These are phyloP conservation scores for Lasioglossum albipes DNA, from an alignment of 1,140 invertebrate species.

Conservation along the genomic window DNA sequence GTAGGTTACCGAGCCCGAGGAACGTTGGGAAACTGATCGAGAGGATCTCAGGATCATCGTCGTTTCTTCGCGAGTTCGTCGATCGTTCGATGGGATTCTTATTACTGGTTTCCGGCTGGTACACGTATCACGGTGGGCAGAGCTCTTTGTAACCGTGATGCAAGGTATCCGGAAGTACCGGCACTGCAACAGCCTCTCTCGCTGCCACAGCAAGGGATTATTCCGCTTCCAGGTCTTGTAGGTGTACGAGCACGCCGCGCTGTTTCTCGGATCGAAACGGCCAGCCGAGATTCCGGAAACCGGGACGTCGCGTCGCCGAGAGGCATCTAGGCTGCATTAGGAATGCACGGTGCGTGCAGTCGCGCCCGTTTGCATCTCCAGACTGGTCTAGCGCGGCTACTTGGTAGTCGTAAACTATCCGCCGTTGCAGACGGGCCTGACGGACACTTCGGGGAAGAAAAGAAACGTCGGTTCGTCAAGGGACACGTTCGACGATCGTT, in stretches of 20 bases:
- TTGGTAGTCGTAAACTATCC: conserved; percentile 43
- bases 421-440: conserved; percentile 21
- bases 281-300: conserved; percentile 9
- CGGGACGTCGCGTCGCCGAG: not conserved
- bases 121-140: conserved; percentile 54
- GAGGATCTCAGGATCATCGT: no score
- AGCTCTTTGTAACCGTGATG: conserved; percentile 43
- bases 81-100: conserved; percentile 68
- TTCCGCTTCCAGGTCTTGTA: not conserved
- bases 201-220: conserved; percentile 1
- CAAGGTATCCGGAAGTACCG: conserved; percentile 67
- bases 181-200: conserved; percentile 38
- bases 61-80: conserved; percentile 48
- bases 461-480: not conserved
- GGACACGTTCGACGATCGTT: not conserved
- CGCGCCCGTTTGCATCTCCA: conserved; percentile 44
- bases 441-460: conserved; percentile 9
- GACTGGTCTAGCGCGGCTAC: conserved; percentile 46
- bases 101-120: conserved; percentile 61
- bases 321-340: conserved; percentile 41
- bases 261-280: no score
- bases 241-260: not conserved
- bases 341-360: conserved; percentile 31
- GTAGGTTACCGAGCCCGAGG: no score
- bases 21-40: no score